Evolutionary conservation across 2,113 vertebrate species (phyloP), one percentile per base, ranked within the genome.

Genomic region (Paratilapia polleni): DNA sequence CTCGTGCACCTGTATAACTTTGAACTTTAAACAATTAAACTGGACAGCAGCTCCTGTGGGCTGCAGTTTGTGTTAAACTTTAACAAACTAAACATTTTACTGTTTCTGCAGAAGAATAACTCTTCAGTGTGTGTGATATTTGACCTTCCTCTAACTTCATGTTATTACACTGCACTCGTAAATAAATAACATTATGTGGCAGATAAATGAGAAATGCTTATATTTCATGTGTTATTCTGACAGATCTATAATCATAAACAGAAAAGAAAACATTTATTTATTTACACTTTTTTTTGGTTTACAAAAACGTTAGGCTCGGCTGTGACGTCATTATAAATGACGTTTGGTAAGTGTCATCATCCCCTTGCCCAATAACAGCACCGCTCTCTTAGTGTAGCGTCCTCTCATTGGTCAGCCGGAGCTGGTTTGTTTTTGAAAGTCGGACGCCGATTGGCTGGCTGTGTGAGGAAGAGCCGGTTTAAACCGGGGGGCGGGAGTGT

Each of bases 401-500:
- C 15, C 47, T 80, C 2, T 60, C 3, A 92, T 91, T 93, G 90
- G 93, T 78, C 47, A 56, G 6, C 17, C 31, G 5, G 19, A 26
- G 2, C 5, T 15, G 5, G 85, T 89, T 93, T 93, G 87, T 86
- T 91, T 95, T 93, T 78, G 26, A 93, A 94, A 38, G 2, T 59
- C 47, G 6, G 17, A 1, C 31, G 28, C 38, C 83, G 91, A 95
- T 96, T 96, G 94, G 96, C 59, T 81, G 22, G 3, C 10, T 11
- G 3, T 26, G 4, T 13, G 17, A 57, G 74, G 57, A 8, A 38
- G 60, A 2, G 59, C 34, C 58, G 17, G 84, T 95, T 95, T 96
- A 95, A 95, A 95, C 87, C 6, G 28, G 84, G 87, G 93, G 94
- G 93, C 93, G 93, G 94, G 87, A 93, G 90, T 0, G 5, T 1